Conservation (phyloP, 2,113 vertebrate genomes). For the Coptodon rendalli region DNA sequence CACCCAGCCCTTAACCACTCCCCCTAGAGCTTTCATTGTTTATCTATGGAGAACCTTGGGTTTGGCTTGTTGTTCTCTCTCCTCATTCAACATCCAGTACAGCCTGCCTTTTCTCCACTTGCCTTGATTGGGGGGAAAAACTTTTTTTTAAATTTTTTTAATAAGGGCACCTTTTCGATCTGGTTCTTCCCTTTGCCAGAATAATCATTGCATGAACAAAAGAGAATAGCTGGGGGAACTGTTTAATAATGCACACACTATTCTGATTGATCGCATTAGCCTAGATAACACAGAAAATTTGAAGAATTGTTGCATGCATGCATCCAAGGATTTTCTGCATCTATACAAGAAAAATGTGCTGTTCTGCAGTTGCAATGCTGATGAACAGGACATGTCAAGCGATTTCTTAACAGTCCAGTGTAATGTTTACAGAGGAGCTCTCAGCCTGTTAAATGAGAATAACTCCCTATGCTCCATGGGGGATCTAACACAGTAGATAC, state of each 20-base stretch:
- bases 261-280: not conserved
- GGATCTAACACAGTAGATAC: conserved; percentile 55
- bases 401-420: conserved; percentile 34
- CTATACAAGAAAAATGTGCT: not conserved
- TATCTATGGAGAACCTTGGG: conserved; percentile 56
- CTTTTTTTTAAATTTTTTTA: not conserved
- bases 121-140: conserved; percentile 23
- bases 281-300: not conserved
- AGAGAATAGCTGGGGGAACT: not conserved
- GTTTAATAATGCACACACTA: not conserved
- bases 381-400: not conserved
- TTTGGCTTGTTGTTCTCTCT: conserved; percentile 59
- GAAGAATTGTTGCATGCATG: not conserved
- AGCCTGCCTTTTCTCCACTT: conserved; percentile 54
- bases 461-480: conserved; percentile 51
- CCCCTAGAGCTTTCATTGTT: conserved; percentile 55
- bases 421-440: conserved; percentile 4
- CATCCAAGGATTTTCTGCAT: not conserved
- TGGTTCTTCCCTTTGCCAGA: not conserved
- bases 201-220: not conserved
- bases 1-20: conserved; percentile 14
- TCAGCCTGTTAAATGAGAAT: conserved; percentile 6
- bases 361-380: not conserved
- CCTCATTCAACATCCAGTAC: conserved; percentile 48
- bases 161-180: not conserved